Conservation (phyloP, 2,888 invertebrate species). For the Leptopterna dolabrata region DNA sequence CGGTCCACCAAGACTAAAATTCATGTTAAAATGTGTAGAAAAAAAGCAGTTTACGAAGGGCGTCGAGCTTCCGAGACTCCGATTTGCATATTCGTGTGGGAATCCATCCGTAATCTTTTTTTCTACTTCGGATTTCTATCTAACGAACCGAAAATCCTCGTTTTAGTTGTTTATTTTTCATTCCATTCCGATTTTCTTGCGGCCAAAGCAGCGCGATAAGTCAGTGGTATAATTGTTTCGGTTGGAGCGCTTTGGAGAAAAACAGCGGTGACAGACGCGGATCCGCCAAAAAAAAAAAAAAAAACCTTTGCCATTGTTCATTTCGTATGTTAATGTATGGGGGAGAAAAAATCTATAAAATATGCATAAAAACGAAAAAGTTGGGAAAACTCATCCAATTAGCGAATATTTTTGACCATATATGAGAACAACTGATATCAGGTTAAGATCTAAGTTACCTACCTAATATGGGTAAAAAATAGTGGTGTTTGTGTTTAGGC, state of each 20-base stretch:
- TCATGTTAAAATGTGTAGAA: neutral
- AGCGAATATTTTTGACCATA: too few species aligned
- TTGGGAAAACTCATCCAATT: too few species aligned
- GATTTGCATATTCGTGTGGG: neutral
- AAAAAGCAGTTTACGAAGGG: neutral
- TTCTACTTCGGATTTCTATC: neutral
- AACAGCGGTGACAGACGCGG: neutral
- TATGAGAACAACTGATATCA: too few species aligned
- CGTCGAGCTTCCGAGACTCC: neutral
- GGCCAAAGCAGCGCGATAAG: neutral
- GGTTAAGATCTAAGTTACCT: too few species aligned
- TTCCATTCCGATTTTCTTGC: neutral
- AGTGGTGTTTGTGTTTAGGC: too few species aligned
- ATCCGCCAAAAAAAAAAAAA: too few species aligned
- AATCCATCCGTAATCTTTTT: neutral
- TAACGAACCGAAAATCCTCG: neutral
- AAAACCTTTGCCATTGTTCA: neutral
- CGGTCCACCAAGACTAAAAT: neutral
- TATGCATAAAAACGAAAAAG: too few species aligned
- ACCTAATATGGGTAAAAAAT: too few species aligned
- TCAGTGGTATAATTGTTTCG: neutral
- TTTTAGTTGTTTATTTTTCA: neutral
- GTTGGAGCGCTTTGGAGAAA: neutral
- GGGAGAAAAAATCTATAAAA: too few species aligned
- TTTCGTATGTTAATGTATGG: neutral